Evolutionary conservation across 2,113 vertebrate genomes (phyloP).

Genomic region (Pionites leucogaster): DNA sequence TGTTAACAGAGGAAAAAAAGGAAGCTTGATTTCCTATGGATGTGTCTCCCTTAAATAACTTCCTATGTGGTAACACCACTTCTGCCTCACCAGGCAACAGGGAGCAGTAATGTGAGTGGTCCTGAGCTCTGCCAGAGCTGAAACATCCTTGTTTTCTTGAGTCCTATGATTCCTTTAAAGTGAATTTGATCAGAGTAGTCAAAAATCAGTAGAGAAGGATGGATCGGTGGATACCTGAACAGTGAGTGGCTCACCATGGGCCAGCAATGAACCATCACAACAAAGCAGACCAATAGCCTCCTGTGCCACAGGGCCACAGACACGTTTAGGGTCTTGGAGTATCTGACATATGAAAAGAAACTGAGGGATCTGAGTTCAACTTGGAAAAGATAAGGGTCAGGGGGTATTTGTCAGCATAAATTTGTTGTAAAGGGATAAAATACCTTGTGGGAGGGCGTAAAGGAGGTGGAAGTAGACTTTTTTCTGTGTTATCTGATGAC

Average conservation of each 20-base stretch:
- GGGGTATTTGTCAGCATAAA: neutral
- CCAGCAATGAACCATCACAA: neutral
- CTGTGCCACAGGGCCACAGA: neutral
- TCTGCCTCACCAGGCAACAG: fast-evolving
- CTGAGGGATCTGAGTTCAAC: neutral
- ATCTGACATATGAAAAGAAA: neutral
- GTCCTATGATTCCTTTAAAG: neutral
- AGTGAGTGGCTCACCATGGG: fast-evolving
- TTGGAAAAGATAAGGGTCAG: neutral
- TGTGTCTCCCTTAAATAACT: neutral
- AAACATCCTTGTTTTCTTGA: neutral
- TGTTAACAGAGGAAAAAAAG: neutral
- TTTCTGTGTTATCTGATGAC: neutral
- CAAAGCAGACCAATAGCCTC: neutral
- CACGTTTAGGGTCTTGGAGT: neutral
- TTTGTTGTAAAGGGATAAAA: neutral
- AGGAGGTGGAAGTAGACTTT: neutral
- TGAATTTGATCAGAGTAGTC: neutral
- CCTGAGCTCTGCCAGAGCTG: fast-evolving
- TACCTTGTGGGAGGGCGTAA: neutral
- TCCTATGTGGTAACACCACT: neutral
- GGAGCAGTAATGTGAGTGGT: neutral
- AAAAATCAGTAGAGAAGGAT: neutral
- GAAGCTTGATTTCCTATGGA: neutral
- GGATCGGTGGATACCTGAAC: neutral